Evolutionary conservation across 2,113 vertebrate genomes (phyloP).

Genomic region (Notechis scutatus): DNA sequence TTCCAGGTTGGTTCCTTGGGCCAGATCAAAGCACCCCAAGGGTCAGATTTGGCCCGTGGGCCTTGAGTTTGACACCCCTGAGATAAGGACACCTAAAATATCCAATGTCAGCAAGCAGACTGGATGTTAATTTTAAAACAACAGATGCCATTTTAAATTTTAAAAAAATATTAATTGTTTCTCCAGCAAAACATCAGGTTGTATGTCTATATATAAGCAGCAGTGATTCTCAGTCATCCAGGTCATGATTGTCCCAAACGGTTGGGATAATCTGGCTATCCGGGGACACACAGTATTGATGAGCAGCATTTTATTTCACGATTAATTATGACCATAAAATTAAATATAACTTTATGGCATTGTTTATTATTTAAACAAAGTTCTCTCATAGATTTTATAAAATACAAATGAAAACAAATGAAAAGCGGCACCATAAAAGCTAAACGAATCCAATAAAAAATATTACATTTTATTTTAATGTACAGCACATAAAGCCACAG

Average conservation of each 20-base stretch:
- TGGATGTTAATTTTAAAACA: slow-evolving; percentile 39
- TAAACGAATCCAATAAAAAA: neutral
- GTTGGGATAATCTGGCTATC: no score
- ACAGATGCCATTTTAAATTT: slow-evolving; percentile 36
- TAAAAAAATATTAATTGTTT: slow-evolving; percentile 9
- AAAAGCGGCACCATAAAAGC: neutral
- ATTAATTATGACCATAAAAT: neutral
- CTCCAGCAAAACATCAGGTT: neutral
- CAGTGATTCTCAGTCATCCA: no score
- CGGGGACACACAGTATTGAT: neutral
- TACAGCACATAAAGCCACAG: neutral
- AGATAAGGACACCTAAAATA: slow-evolving; percentile 39
- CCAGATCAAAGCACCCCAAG: no score
- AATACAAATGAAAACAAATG: neutral
- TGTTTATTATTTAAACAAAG: neutral
- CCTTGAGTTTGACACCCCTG: no score
- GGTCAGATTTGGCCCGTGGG: no score
- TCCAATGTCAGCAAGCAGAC: slow-evolving; percentile 49
- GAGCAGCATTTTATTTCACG: neutral
- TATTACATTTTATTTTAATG: neutral
- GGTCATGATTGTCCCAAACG: no score
- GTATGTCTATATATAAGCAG: no score
- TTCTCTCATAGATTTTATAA: neutral
- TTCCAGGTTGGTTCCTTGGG: no score
- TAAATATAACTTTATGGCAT: neutral